A percentile compares a stretch with the other conserved stretches of the same genome.
phyloP scores from a whole-genome alignment of 1,140 invertebrate species.

The Colletes gigas region DNA sequence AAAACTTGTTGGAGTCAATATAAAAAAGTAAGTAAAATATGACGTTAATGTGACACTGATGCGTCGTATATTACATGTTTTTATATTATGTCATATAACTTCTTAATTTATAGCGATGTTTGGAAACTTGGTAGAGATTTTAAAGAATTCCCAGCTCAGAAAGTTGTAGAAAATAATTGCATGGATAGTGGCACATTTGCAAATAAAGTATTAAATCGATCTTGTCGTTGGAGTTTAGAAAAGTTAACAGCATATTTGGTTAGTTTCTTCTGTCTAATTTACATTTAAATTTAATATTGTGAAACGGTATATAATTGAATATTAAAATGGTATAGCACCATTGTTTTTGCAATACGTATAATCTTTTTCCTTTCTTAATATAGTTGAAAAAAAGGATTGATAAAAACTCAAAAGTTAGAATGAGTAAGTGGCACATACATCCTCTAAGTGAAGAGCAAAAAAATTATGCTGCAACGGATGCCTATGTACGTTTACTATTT shows the following conservation, averaged over 20 bases:
- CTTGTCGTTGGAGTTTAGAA: constrained; percentile 84
- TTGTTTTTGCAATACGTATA: background rate
- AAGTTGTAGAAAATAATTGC: constrained; percentile 83
- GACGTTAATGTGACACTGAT: constrained; percentile 32
- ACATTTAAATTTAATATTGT: constrained; percentile 21
- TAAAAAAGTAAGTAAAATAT: constrained; percentile 82
- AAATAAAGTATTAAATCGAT: constrained; percentile 81
- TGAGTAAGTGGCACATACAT: constrained; percentile 84
- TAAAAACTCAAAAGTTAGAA: constrained; percentile 83
- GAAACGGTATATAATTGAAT: constrained; percentile 1
- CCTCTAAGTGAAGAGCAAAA: constrained; percentile 82
- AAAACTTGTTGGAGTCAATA: constrained; percentile 84
- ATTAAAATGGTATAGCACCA: background rate
- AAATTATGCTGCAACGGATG: constrained; percentile 86
- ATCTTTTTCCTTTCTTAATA: constrained; percentile 48
- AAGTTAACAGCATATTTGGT: constrained; percentile 83
- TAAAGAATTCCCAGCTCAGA: constrained; percentile 79
- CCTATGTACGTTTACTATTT: constrained; percentile 81
- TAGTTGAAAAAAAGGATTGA: constrained; percentile 81
- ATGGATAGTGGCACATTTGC: constrained; percentile 83
- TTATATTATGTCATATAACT: background rate
- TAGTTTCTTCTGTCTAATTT: constrained; percentile 43
- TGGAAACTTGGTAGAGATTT: constrained; percentile 85
- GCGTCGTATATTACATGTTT: background rate
- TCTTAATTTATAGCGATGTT: constrained; percentile 81